Percentiles rank a stretch among this genome's conserved stretches.
Conservation (phyloP, 1,140 invertebrate species). For the Dolichoris vasculosae region DNA sequence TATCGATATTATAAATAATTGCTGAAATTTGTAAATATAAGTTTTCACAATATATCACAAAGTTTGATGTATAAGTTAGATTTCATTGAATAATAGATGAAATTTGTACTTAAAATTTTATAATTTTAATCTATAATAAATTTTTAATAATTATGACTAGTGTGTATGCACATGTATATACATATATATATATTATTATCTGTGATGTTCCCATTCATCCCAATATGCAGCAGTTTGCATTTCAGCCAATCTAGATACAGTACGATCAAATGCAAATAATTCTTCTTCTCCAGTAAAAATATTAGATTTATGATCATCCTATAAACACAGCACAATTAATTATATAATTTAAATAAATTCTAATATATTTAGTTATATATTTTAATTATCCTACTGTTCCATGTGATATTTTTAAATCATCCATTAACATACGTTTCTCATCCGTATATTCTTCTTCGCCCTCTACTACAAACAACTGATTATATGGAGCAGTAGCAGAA, state of each 20-base stretch:
- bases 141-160: slow-evolving; percentile 40
- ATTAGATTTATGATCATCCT: slow-evolving; percentile 84
- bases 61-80: slow-evolving; percentile 9
- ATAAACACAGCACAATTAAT: slow-evolving; percentile 58
- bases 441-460: slow-evolving; percentile 77
- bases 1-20: slow-evolving; percentile 2
- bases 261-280: slow-evolving; percentile 96
- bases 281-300: slow-evolving; percentile 98
- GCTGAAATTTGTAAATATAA: slow-evolving; percentile 32
- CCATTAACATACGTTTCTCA: slow-evolving; percentile 91
- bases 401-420: slow-evolving; percentile 88
- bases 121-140: background rate
- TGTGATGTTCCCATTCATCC: slow-evolving; percentile 83
- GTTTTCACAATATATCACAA: slow-evolving; percentile 35
- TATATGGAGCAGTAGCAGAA: slow-evolving; percentile 84
- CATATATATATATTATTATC: slow-evolving; percentile 56
- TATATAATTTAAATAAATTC: slow-evolving; percentile 10
- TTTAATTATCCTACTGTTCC: slow-evolving; percentile 70
- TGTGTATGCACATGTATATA: no score
- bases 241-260: slow-evolving; percentile 92
- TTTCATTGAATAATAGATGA: background rate
- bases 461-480: slow-evolving; percentile 83
- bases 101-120: slow-evolving; percentile 3
- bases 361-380: background rate
- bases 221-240: slow-evolving; percentile 97